Base-by-base conservation (phyloP, 1,140 invertebrate genomes). In the Araneus ventricosus region DNA sequence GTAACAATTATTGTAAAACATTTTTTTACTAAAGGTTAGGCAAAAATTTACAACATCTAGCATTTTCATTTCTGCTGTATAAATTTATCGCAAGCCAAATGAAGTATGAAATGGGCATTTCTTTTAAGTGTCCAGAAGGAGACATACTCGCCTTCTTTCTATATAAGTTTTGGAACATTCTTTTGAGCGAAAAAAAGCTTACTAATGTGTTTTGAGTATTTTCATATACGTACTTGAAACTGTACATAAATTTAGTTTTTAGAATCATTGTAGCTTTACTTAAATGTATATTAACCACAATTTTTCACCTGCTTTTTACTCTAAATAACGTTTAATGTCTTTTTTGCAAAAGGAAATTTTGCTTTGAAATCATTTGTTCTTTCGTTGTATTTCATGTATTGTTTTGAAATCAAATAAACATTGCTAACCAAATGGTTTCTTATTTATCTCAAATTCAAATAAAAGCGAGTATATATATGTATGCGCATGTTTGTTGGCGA, bases 231-330 rank as follows among this genome's bases (percentile, higher is more conserved):
- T 59, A 90, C 70, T 90, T 79, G 45, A 88, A 90, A 17, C 27
- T 92, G 90, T 92, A 92, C 80, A 92, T 92, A 92, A 67, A 61
- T 86, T 17, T 92, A 92, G 90, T 41, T 85, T 80, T 57, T 84
- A 61, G 57, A 24, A 90, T 84, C 89, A 84, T 84, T 82, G 79
- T 90, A 82, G 89, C 41, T 79, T 90, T 75, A 39, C 22, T 57
- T 10, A 70, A 89, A 90, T 82, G 89, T 37, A 57, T 82, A 61
- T 45, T 92, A 92, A 85, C 80, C 57, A 45, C 10, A 70, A 85
- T 86, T 39, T 82, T 86, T 92, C 90, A 92, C 85, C n/a, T 45
- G 90, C 80, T 92, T 70, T 82, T 27, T 84, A 86, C 45, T 85
- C 7, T 70, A 63, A 70, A 75, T 37, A 41, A 67, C 80, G 27